Evolutionary conservation across 2,888 invertebrate species (phyloP).

Genomic region (Germaria angustata): DNA sequence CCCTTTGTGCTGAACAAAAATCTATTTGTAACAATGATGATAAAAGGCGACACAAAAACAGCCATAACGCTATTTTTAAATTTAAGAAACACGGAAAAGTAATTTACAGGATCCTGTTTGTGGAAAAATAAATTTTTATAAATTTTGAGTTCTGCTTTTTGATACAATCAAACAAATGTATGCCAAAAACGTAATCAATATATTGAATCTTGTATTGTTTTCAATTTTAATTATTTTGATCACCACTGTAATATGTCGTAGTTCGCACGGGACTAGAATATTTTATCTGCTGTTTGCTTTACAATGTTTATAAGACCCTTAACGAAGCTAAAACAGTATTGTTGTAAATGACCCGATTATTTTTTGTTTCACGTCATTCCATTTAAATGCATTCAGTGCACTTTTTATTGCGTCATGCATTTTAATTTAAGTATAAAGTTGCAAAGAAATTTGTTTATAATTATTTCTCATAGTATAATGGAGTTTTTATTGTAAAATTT

Average conservation of each 20-base stretch:
- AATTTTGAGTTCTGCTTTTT: too few species aligned
- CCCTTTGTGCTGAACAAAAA: too few species aligned
- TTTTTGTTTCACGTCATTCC: not conserved
- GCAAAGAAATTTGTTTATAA: slow-evolving; percentile 21
- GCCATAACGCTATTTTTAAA: too few species aligned
- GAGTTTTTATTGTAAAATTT: slow-evolving; percentile 72
- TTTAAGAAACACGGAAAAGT: too few species aligned
- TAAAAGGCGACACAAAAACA: too few species aligned
- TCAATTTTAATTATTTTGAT: not conserved
- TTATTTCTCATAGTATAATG: not conserved
- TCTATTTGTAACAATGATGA: too few species aligned
- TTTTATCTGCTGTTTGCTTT: not conserved
- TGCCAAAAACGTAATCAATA: too few species aligned
- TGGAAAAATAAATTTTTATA: too few species aligned
- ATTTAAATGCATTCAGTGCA: slow-evolving; percentile 21
- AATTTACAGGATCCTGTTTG: too few species aligned
- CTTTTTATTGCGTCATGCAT: slow-evolving; percentile 59
- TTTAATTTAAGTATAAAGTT: slow-evolving; percentile 13
- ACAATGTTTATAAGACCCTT: slow-evolving; percentile 4
- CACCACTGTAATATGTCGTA: not conserved
- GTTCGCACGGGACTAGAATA: not conserved
- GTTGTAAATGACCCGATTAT: not conserved
- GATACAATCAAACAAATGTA: too few species aligned
- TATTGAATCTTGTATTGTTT: too few species aligned
- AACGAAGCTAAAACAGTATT: not conserved